Evolutionary conservation across 2,797 vertebrate genomes (phyloP).

Genomic region (Danio choprae): DNA sequence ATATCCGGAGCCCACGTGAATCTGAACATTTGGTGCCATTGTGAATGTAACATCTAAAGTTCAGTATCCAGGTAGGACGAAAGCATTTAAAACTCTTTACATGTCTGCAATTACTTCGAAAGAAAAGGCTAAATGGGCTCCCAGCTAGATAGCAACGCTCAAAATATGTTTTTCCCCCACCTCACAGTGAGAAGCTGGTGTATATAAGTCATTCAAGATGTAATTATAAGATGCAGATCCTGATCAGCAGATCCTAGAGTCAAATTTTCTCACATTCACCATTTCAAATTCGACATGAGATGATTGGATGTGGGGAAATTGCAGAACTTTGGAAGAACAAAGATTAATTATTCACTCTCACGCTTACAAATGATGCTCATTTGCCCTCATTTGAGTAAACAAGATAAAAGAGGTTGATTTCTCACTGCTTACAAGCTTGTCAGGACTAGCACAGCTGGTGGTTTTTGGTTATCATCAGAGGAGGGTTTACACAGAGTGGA

Average conservation of each 20-base stretch:
- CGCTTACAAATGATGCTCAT: conserved; percentile 30
- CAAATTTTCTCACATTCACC: conserved; percentile 21
- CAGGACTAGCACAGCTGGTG: conserved; percentile 41
- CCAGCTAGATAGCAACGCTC: background rate
- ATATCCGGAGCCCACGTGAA: conserved; percentile 35
- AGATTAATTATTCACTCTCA: conserved; percentile 41
- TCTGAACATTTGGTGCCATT: conserved; percentile 36
- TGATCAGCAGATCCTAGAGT: conserved; percentile 29
- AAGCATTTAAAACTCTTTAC: conserved; percentile 27
- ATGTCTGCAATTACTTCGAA: conserved; percentile 39
- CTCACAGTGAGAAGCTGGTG: background rate
- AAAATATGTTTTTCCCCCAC: background rate
- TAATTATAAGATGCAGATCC: conserved; percentile 18
- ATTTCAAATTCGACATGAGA: conserved; percentile 29
- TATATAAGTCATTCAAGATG: conserved; percentile 24
- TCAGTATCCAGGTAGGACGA: conserved; percentile 24
- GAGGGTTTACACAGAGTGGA: conserved; percentile 67
- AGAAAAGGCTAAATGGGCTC: conserved; percentile 9
- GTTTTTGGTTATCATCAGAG: conserved; percentile 52
- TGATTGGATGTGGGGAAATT: conserved; percentile 22
- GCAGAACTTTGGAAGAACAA: conserved; percentile 15
- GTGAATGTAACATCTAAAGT: conserved; percentile 28
- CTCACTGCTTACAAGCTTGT: conserved; percentile 36
- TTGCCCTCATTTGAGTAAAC: conserved; percentile 49
- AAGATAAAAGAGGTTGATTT: conserved; percentile 43